These are phyloP conservation scores for Triops longicaudatus DNA, from an alignment of 1,140 invertebrate species.

Conservation along the genomic window DNA sequence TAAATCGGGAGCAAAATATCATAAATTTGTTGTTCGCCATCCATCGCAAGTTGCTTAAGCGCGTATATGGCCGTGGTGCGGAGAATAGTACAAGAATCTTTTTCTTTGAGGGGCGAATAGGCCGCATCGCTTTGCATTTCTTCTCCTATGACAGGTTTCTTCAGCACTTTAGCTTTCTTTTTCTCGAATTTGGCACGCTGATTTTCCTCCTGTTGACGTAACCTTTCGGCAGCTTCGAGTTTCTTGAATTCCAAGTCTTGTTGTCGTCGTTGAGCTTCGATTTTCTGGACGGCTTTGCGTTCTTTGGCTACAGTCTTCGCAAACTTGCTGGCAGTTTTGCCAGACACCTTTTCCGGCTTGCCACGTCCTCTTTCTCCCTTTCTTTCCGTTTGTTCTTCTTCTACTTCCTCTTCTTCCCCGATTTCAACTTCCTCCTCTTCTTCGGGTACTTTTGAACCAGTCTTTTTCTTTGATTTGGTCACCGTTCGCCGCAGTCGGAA, in stretches of 20 bases:
- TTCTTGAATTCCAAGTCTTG: slow-evolving; percentile 10
- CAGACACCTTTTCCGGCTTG: neutral
- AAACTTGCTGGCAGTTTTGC: neutral
- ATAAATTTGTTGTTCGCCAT: slow-evolving; percentile 19
- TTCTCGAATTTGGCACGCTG: neutral
- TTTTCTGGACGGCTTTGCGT: neutral
- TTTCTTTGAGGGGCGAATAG: neutral
- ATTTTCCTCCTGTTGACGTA: neutral
- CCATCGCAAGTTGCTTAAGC: neutral
- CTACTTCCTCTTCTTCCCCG: neutral
- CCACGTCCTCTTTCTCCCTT: neutral
- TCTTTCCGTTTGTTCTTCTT: neutral
- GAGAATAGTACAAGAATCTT: slow-evolving; percentile 25
- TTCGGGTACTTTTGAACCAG: slow-evolving; percentile 18
- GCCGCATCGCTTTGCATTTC: neutral
- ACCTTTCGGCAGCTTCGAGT: neutral
- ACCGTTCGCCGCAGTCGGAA: slow-evolving; percentile 20
- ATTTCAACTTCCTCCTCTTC: slow-evolving; percentile 18
- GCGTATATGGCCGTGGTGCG: slow-evolving; percentile 24
- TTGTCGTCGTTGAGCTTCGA: slow-evolving; percentile 4
- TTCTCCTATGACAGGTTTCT: neutral
- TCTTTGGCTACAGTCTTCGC: slow-evolving; percentile 13
- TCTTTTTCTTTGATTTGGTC: slow-evolving; percentile 17
- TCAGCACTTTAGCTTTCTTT: neutral
- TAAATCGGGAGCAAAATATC: slow-evolving; percentile 22